These are phyloP conservation scores for Phalacrocorax carbo DNA, from an alignment of 2,113 vertebrate species.

Conservation along the genomic window DNA sequence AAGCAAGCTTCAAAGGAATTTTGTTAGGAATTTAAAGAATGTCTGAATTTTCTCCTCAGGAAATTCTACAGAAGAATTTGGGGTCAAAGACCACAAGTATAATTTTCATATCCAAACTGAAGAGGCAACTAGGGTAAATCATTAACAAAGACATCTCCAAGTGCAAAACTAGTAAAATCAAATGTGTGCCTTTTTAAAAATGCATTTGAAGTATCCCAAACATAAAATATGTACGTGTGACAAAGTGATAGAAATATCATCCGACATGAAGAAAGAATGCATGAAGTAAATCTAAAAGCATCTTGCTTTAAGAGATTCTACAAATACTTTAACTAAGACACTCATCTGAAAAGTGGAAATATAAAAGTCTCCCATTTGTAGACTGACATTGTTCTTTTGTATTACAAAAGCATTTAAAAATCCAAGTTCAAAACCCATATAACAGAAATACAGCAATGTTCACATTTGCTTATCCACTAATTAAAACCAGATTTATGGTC, in stretches of 20 bases:
- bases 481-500: not conserved
- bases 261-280: not conserved
- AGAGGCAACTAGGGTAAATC: not conserved
- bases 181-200: not conserved
- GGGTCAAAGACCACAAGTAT: not conserved
- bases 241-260: not conserved
- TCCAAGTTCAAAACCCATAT: not conserved
- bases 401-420: not conserved
- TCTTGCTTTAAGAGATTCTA: not conserved
- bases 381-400: not conserved
- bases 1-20: not conserved
- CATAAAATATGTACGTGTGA: not conserved
- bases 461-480: not conserved
- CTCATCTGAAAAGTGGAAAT: not conserved
- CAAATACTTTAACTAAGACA: not conserved
- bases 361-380: not conserved
- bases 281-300: not conserved
- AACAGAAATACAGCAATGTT: not conserved
- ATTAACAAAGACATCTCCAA: not conserved
- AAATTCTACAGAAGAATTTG: not conserved
- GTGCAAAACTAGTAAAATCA: not conserved
- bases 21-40: not conserved
- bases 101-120: not conserved
- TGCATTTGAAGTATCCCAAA: not conserved
- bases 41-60: not conserved